phyloP scores from a whole-genome alignment of 2,113 vertebrate species.

The Larimichthys polyactis region DNA sequence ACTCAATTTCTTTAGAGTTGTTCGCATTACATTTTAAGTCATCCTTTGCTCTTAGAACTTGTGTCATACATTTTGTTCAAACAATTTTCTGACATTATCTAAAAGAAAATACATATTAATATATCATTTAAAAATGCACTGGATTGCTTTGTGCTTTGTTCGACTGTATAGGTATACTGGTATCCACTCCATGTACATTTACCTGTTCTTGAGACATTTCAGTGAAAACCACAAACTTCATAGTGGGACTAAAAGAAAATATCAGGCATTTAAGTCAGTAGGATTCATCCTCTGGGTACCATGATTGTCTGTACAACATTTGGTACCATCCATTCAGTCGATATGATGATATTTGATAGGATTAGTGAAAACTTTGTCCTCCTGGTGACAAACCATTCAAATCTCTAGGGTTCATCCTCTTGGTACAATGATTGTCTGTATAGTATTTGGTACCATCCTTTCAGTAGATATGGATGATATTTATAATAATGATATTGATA shows the following conservation, averaged over 20 bases:
- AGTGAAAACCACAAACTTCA: background rate
- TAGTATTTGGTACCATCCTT: background rate
- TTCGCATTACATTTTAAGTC: background rate
- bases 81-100: background rate
- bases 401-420: background rate
- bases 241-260: background rate
- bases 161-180: background rate
- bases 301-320: too few relatives aligned
- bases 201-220: constrained; percentile 2
- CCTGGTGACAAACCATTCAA: too few relatives aligned
- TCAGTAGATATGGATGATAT: background rate
- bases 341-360: background rate
- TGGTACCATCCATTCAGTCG: background rate
- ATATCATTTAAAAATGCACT: background rate
- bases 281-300: background rate
- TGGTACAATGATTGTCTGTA: background rate
- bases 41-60: background rate
- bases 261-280: background rate
- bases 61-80: background rate
- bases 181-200: background rate
- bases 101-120: background rate
- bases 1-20: background rate
- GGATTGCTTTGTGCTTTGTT: too few relatives aligned
- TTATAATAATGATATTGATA: background rate
- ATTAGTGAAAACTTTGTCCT: too few relatives aligned